These are phyloP conservation scores for Spondyliosoma cantharus DNA, from an alignment of 2,797 vertebrate genomes.

Conservation along the genomic window DNA sequence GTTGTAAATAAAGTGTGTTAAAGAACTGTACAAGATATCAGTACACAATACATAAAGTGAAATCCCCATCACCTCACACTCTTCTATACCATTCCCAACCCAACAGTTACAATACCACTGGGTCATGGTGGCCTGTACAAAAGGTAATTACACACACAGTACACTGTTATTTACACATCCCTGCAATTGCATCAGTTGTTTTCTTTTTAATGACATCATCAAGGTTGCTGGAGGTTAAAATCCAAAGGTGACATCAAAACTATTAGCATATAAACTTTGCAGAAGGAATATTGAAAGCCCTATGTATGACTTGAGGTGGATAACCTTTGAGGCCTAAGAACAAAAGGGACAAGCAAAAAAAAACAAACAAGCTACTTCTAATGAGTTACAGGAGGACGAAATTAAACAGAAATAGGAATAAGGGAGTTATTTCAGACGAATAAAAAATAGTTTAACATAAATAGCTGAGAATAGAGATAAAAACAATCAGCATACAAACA, in stretches of 20 bases:
- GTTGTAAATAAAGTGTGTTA: slow-evolving; percentile 89
- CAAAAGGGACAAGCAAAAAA: neutral
- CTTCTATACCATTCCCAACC: slow-evolving; percentile 50
- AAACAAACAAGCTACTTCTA: slow-evolving; percentile 16
- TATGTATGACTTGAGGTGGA: slow-evolving; percentile 30
- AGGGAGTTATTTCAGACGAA: slow-evolving; percentile 27
- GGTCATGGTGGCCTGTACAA: slow-evolving; percentile 79
- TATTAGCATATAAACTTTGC: slow-evolving; percentile 48
- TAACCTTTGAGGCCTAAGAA: slow-evolving; percentile 10
- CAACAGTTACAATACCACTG: slow-evolving; percentile 78
- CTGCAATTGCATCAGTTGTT: slow-evolving; percentile 69
- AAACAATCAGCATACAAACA: slow-evolving; percentile 17
- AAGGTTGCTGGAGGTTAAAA: slow-evolving; percentile 62
- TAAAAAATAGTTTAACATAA: slow-evolving; percentile 64
- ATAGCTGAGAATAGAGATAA: slow-evolving; percentile 44
- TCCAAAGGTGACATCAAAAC: slow-evolving; percentile 64
- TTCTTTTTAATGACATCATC: slow-evolving; percentile 72
- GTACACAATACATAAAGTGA: slow-evolving; percentile 86
- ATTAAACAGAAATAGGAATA: slow-evolving; percentile 3
- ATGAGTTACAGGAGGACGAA: slow-evolving; percentile 51
- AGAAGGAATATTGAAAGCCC: slow-evolving; percentile 59
- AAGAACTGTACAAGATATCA: slow-evolving; percentile 89
- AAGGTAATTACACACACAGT: slow-evolving; percentile 68
- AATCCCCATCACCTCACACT: slow-evolving; percentile 56
- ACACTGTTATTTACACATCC: slow-evolving; percentile 73